phyloP scores from a whole-genome alignment of 2,888 invertebrate genomes.

The Synanthedon tipuliformis region DNA sequence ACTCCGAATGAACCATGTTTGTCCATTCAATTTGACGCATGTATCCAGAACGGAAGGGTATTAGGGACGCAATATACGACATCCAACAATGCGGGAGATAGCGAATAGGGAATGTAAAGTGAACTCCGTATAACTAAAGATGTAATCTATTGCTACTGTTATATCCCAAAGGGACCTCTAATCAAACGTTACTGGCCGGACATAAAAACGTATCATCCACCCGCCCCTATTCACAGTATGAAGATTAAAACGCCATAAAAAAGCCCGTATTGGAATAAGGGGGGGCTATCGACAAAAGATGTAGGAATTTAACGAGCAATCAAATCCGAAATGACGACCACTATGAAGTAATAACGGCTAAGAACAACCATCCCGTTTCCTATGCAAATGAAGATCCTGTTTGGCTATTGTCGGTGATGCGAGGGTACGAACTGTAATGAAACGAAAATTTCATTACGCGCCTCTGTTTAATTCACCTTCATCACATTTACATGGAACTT shows the following conservation, averaged over 20 bases:
- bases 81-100: not conserved
- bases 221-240: slow-evolving; percentile 7
- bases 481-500: too few species aligned
- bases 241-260: slow-evolving; percentile 13
- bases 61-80: not conserved
- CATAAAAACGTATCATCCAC: slow-evolving; percentile 4
- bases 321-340: slow-evolving; percentile 6
- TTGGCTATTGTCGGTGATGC: not conserved
- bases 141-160: not conserved
- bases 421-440: not conserved
- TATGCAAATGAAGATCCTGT: slow-evolving; percentile 6
- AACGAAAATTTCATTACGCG: not conserved
- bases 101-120: not conserved
- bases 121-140: not conserved
- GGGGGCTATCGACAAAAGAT: slow-evolving; percentile 4
- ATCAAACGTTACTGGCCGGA: slow-evolving; percentile 6
- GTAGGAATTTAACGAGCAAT: slow-evolving; percentile 10
- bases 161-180: slow-evolving; percentile 6
- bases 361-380: slow-evolving; percentile 2
- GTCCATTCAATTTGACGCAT: not conserved
- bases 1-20: not conserved
- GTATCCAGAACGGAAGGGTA: not conserved
- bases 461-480: too few species aligned
- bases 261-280: slow-evolving; percentile 1
- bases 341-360: slow-evolving; percentile 7